phyloP scores from a whole-genome alignment of 2,797 vertebrate genomes.

The Eospalax fontanierii region DNA sequence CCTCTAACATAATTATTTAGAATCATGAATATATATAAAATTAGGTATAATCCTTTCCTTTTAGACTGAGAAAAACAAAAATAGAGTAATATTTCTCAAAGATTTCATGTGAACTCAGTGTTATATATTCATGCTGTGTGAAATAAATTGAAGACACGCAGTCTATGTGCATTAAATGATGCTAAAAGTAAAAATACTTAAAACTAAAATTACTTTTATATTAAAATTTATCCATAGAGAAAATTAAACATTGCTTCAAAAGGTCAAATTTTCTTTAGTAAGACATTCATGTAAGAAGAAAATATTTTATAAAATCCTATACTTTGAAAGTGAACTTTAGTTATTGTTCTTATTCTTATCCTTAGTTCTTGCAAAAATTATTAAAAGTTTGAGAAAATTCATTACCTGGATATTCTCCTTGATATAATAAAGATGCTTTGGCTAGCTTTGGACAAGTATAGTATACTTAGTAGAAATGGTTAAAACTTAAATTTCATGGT shows the following conservation, averaged over 20 bases:
- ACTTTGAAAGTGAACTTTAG: not conserved
- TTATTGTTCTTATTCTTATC: not conserved
- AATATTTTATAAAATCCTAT: not conserved
- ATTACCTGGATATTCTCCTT: not conserved
- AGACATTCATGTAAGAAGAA: constrained; percentile 1
- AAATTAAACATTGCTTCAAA: constrained; percentile 49
- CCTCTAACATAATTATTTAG: not conserved
- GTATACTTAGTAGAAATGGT: fast-evolving
- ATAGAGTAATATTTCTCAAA: not conserved
- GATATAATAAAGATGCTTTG: not conserved
- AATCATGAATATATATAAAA: not conserved
- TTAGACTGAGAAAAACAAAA: not conserved
- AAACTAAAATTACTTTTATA: not conserved
- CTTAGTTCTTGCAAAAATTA: not conserved
- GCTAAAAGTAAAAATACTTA: not conserved
- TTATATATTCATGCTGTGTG: not conserved
- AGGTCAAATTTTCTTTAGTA: not conserved
- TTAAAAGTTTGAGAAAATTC: not conserved
- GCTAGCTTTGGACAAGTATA: not conserved
- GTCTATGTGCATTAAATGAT: not conserved
- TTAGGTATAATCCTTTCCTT: not conserved
- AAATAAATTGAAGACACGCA: constrained; percentile 27
- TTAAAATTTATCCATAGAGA: not conserved
- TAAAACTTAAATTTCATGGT: not conserved
- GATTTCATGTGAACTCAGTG: not conserved